Evolutionary conservation across 2,888 invertebrate species (phyloP).

Genomic region (Nomada ferruginata): DNA sequence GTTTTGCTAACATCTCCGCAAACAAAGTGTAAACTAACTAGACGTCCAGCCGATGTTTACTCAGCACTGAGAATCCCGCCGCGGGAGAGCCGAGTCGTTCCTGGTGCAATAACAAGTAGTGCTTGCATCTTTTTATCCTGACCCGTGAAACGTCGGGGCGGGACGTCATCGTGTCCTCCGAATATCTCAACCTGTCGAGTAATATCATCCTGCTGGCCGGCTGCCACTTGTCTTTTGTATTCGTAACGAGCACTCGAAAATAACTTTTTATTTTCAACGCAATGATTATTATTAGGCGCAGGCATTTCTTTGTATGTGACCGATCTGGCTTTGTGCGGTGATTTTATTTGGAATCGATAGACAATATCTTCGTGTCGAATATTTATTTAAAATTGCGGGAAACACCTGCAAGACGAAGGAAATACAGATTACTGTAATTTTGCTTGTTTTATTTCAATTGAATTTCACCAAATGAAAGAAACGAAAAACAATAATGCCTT

Average conservation of each 20-base stretch:
- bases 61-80: conserved; percentile 68
- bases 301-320: too few relatives aligned
- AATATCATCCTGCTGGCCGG: conserved; percentile 23
- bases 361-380: too few relatives aligned
- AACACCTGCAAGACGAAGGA: too few relatives aligned
- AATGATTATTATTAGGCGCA: not conserved
- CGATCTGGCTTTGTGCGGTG: too few relatives aligned
- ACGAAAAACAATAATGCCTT: too few relatives aligned
- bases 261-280: not conserved
- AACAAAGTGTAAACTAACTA: conserved; percentile 83
- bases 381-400: too few relatives aligned
- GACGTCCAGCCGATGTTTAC: conserved; percentile 79
- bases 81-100: conserved; percentile 54
- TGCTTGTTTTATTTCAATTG: too few relatives aligned
- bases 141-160: conserved; percentile 18
- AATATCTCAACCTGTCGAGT: conserved; percentile 46
- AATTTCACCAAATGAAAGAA: too few relatives aligned
- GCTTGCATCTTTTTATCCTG: conserved; percentile 63
- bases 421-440: too few relatives aligned
- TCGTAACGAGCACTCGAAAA: conserved; percentile 23
- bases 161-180: conserved; percentile 28
- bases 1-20: conserved; percentile 82
- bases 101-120: conserved; percentile 59
- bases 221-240: too few relatives aligned
- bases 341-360: too few relatives aligned